Evolutionary conservation across 2,113 vertebrate species (phyloP).

Genomic region (Thunnus thynnus): DNA sequence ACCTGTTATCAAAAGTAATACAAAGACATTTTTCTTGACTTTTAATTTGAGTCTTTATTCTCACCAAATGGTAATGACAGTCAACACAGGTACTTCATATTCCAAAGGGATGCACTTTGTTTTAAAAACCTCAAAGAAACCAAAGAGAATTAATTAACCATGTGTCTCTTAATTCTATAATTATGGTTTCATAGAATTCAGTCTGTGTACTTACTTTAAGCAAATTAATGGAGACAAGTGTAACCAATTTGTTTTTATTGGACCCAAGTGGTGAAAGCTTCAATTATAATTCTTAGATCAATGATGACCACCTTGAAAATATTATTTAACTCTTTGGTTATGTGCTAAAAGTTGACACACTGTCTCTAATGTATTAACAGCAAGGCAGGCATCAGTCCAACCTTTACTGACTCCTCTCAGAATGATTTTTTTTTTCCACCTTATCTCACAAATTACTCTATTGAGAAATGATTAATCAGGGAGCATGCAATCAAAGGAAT

Average conservation of each 20-base stretch:
- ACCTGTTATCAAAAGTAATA: neutral
- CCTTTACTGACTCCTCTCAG: neutral
- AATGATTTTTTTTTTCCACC: neutral
- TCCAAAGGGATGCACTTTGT: constrained; percentile 17
- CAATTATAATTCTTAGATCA: constrained; percentile 11
- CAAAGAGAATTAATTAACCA: constrained; percentile 15
- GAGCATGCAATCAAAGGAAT: neutral
- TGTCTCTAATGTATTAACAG: neutral
- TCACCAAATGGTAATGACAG: neutral
- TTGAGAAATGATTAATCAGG: neutral
- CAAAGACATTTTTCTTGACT: neutral
- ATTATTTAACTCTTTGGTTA: neutral
- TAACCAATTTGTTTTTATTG: constrained; percentile 16
- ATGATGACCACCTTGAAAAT: constrained; percentile 7
- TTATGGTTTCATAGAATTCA: neutral
- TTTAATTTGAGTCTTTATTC: neutral
- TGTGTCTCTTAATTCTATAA: constrained; percentile 1
- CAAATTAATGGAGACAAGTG: neutral
- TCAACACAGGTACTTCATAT: neutral
- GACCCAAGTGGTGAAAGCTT: neutral
- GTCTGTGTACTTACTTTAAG: constrained; percentile 5
- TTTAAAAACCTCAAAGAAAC: constrained; percentile 8
- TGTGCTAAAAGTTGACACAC: neutral
- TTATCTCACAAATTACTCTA: neutral
- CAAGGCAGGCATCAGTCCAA: neutral